phyloP scores from a whole-genome alignment of 2,113 vertebrate genomes.

The Solenodon paradoxus region DNA sequence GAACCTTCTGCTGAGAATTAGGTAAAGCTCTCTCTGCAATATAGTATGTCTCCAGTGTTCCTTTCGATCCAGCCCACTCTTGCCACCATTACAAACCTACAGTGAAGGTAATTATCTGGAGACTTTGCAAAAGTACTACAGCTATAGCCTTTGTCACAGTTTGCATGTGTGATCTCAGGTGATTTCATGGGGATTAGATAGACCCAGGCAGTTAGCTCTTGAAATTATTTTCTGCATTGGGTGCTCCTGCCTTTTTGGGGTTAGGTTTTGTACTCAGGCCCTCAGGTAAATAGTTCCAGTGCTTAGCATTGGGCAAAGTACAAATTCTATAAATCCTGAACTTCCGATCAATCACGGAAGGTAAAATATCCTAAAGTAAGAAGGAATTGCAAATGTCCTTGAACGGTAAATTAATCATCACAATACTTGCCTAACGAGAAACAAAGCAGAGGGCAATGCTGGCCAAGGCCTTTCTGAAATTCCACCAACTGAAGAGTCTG shows the following conservation, averaged over 20 bases:
- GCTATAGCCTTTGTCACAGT: not conserved
- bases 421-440: not conserved
- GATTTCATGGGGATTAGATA: not conserved
- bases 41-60: not conserved
- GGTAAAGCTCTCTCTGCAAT: not conserved
- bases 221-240: not conserved
- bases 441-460: constrained; percentile 32
- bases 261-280: constrained; percentile 15
- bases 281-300: not conserved
- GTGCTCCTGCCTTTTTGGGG: not conserved
- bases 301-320: not conserved
- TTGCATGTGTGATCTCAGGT: not conserved
- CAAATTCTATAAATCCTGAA: not conserved
- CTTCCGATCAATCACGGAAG: constrained; percentile 23
- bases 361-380: not conserved
- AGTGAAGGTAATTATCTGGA: constrained; percentile 19
- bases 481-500: not conserved
- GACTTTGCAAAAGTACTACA: not conserved
- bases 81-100: not conserved
- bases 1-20: constrained; percentile 18
- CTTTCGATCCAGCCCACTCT: constrained; percentile 16
- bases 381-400: not conserved
- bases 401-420: not conserved
- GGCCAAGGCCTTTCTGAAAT: not conserved
- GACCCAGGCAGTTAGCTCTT: not conserved